Conservation (phyloP, 2,888 invertebrate genomes). For the Eristalis arbustorum region DNA sequence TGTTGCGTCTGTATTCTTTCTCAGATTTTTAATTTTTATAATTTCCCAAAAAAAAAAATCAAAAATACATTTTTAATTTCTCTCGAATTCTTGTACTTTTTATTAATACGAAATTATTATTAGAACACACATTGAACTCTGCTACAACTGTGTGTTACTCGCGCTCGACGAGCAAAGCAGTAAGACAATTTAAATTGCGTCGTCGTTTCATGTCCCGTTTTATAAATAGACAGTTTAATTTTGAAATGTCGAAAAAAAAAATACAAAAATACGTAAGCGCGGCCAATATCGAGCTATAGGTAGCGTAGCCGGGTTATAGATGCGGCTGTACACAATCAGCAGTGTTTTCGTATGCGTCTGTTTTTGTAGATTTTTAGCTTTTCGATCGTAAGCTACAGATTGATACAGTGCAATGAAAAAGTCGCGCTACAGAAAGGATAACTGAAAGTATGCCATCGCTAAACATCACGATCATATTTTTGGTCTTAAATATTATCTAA, state of each 20-base stretch:
- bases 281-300: slow-evolving; percentile 11
- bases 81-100: slow-evolving; percentile 51
- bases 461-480: too few species aligned
- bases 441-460: not conserved
- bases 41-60: slow-evolving; percentile 55
- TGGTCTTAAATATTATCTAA: too few species aligned
- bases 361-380: slow-evolving; percentile 28
- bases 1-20: slow-evolving; percentile 34
- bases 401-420: slow-evolving; percentile 23
- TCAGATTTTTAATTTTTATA: slow-evolving; percentile 51
- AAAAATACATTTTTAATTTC: slow-evolving; percentile 62
- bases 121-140: slow-evolving; percentile 64
- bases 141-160: slow-evolving; percentile 30
- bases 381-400: slow-evolving; percentile 26
- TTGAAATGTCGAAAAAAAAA: slow-evolving; percentile 52
- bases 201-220: slow-evolving; percentile 67
- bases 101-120: slow-evolving; percentile 59
- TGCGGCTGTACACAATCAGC: not conserved
- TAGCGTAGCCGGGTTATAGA: slow-evolving; percentile 30
- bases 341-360: not conserved
- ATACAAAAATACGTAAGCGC: slow-evolving; percentile 36
- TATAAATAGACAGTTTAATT: slow-evolving; percentile 69
- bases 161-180: slow-evolving; percentile 45
- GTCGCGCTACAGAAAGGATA: not conserved
- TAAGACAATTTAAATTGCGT: slow-evolving; percentile 70